Conservation (phyloP, 2,113 vertebrate species). For the Ctenomys sociabilis region DNA sequence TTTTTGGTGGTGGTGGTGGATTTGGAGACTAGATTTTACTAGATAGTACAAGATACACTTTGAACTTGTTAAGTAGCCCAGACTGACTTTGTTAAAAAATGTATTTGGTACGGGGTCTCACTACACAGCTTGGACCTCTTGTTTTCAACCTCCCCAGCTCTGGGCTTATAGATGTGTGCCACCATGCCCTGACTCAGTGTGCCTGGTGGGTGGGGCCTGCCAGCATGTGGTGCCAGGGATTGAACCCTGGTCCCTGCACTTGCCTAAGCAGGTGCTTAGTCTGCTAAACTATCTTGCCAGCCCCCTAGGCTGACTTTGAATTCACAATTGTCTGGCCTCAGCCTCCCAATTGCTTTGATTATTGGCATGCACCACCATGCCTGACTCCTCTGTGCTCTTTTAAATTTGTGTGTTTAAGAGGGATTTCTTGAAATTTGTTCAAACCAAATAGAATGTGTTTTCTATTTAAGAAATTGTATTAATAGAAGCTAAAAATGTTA, state of each 20-base stretch:
- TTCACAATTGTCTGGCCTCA: neutral
- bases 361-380: neutral
- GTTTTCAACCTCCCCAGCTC: too few relatives aligned
- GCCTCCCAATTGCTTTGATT: neutral
- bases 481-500: conserved; percentile 38
- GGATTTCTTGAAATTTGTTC: conserved; percentile 47
- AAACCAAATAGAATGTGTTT: conserved; percentile 58
- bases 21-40: neutral
- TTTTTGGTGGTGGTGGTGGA: neutral
- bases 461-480: conserved; percentile 25
- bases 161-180: too few relatives aligned
- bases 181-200: too few relatives aligned
- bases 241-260: too few relatives aligned
- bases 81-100: neutral
- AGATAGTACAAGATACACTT: neutral
- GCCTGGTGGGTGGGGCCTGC: too few relatives aligned
- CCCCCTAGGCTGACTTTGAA: neutral
- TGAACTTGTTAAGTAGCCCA: neutral
- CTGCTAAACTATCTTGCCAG: too few relatives aligned
- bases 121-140: too few relatives aligned
- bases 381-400: neutral
- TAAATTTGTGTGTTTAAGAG: neutral
- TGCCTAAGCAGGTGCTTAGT: too few relatives aligned
- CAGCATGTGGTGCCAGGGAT: too few relatives aligned
- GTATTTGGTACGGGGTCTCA: too few relatives aligned